Percentiles rank a stretch among this genome's conserved stretches.
Conservation (phyloP, 1,140 invertebrate genomes). For the Conopomorpha cramerella region DNA sequence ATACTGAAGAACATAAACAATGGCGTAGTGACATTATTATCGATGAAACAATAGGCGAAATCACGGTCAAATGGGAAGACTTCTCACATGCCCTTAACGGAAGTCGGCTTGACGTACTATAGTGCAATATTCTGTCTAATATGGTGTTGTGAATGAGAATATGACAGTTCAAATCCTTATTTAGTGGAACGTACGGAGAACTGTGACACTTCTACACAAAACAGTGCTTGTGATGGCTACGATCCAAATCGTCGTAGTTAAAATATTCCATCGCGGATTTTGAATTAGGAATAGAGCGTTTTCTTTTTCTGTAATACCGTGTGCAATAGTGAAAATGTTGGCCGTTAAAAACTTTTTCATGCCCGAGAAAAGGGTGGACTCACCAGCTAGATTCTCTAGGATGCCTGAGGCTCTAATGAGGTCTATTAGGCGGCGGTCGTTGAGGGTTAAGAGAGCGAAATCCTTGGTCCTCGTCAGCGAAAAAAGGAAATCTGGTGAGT, state of each 20-base stretch:
- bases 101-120: too few relatives aligned
- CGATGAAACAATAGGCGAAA: too few relatives aligned
- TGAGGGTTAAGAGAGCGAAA: constrained; percentile 72
- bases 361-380: constrained; percentile 65
- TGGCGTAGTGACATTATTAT: too few relatives aligned
- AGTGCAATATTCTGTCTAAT: too few relatives aligned
- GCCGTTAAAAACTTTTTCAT: constrained; percentile 71
- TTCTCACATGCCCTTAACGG: too few relatives aligned
- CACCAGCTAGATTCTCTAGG: constrained; percentile 56
- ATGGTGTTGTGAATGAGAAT: too few relatives aligned
- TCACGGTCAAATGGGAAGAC: too few relatives aligned
- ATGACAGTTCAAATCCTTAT: background rate
- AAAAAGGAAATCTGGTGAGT: constrained; percentile 77
- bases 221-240: too few relatives aligned
- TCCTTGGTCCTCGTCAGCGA: constrained; percentile 68
- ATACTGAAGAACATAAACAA: too few relatives aligned
- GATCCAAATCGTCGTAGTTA: background rate
- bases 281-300: background rate
- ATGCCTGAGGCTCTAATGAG: constrained; percentile 71
- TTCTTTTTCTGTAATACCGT: background rate
- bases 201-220: background rate
- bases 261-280: background rate
- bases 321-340: constrained; percentile 43
- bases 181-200: background rate
- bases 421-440: constrained; percentile 67